Evolutionary conservation across 2,113 vertebrate species (phyloP).

Genomic region (Monopterus albus): DNA sequence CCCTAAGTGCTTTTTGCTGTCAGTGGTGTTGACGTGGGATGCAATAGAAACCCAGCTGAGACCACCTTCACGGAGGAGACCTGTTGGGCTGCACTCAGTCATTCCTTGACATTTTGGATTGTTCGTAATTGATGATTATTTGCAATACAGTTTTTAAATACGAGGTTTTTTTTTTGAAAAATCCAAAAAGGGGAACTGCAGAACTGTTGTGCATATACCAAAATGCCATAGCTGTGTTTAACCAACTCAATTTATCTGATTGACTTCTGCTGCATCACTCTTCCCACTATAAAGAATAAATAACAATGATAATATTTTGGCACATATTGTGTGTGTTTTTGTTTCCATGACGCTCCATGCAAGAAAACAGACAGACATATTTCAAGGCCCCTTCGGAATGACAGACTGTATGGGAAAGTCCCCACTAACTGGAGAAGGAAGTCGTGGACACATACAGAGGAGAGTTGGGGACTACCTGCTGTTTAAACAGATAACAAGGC

Average conservation of each 20-base stretch:
- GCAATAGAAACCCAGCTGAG: conserved; percentile 72
- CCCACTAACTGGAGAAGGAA: conserved; percentile 64
- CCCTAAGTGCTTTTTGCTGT: conserved; percentile 79
- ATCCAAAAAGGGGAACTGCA: too few species aligned
- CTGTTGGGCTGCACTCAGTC: conserved; percentile 41
- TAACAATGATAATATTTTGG: conserved; percentile 28
- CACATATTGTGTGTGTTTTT: conserved; percentile 53
- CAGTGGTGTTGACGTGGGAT: conserved; percentile 77
- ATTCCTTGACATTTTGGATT: conserved; percentile 18
- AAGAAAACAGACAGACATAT: conserved; percentile 67
- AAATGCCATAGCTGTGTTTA: background rate
- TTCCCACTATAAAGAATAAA: background rate
- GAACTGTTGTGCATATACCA: background rate
- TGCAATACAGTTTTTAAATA: too few species aligned
- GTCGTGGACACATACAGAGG: conserved; percentile 69
- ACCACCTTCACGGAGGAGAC: conserved; percentile 66
- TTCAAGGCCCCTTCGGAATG: conserved; percentile 46
- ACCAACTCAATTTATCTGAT: background rate
- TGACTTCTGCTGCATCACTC: background rate
- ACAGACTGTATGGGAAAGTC: conserved; percentile 73
- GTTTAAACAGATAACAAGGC: conserved; percentile 77
- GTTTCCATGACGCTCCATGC: conserved; percentile 63
- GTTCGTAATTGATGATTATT: too few species aligned
- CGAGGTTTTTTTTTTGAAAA: too few species aligned
- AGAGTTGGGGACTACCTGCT: conserved; percentile 75